phyloP scores from a whole-genome alignment of 2,888 invertebrate species.

The Agrochola circellaris region DNA sequence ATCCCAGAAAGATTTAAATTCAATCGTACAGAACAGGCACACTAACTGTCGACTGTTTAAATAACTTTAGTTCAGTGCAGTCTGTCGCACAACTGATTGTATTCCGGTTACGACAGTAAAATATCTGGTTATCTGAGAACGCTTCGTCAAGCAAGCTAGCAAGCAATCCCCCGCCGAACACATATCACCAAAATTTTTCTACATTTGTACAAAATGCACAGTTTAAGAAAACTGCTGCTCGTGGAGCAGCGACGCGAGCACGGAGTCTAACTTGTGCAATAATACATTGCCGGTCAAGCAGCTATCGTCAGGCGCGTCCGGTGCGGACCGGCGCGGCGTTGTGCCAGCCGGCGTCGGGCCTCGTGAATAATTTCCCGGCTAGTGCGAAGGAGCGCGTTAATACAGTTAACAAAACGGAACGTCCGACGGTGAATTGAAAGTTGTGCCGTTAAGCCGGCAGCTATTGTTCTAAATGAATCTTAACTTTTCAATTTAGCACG shows the following conservation, averaged over 20 bases:
- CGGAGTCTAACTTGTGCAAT: conserved; percentile 6
- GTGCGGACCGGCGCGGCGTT: background rate
- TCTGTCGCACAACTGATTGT: conserved; percentile 50
- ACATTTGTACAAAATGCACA: conserved; percentile 40
- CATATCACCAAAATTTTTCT: conserved; percentile 44
- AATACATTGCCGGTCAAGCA: conserved; percentile 21
- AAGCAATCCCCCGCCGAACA: conserved; percentile 33
- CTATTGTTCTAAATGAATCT: conserved; percentile 70
- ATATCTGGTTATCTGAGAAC: conserved; percentile 50
- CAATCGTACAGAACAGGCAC: conserved; percentile 33
- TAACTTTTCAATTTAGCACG: conserved; percentile 71
- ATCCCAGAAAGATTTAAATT: conserved; percentile 57
- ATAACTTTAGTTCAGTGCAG: conserved; percentile 53
- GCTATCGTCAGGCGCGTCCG: background rate
- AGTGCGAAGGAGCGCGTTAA: conserved; percentile 28
- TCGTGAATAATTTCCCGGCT: conserved; percentile 17
- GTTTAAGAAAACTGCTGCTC: conserved; percentile 25
- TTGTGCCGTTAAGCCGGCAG: conserved; percentile 38
- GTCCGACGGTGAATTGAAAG: conserved; percentile 51
- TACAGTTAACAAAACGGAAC: conserved; percentile 58
- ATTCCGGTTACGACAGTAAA: conserved; percentile 55
- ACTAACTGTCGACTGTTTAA: conserved; percentile 37
- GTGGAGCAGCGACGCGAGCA: background rate
- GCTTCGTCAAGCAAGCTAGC: conserved; percentile 34
- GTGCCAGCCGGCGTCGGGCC: background rate